Evolutionary conservation across 2,888 invertebrate genomes (phyloP), one percentile per base, ranked within the genome.

Genomic region (Heteromyza rotundicornis): DNA sequence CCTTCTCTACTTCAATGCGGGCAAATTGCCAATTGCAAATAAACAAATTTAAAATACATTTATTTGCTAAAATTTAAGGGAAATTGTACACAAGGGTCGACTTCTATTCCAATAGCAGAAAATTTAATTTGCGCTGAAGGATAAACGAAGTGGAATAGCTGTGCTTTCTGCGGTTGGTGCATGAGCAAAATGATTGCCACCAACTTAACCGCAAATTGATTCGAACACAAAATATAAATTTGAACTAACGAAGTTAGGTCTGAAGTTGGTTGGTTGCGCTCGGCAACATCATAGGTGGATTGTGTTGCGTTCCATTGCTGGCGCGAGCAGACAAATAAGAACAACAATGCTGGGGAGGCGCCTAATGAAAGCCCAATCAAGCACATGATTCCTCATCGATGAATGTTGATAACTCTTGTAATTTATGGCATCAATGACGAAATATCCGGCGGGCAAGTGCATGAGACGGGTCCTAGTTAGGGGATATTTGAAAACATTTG

Each of bases 381-480:
- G 61, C 63, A 65, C 65, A 64, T 67, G 66, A 68, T 65, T 65
- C 63, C 56, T 61, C 62, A 64, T 60, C 67, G 65, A 68, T 68
- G 65, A 67, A 68, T 67, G 62, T 63, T 64, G 68, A 67, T 67
- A 67, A 67, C 64, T 63, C 58, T 61, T 44, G 64, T 68, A 65
- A 68, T 68, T 68, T 67, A 65, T 65, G 65, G 63, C 17, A 20
- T 40, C 16, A 10, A 40, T n/a, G 16, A 40, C 40, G 16, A 40
- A 40, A 40, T 3, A 14, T 40, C 12, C 40, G 3, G 16, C 40
- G 2, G 40, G 40, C 2, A 7, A 40, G 40, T 40, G 14, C 40
- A 27, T 27, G 7, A 27, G 10, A 27, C 27, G 27, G 7, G 27
- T 27, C 5, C n/a, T 27, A 27, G 27, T 27, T 27, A 10, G 5